These are phyloP conservation scores for Spisula subtruncata DNA, from an alignment of 2,888 invertebrate genomes.

Conservation along the genomic window DNA sequence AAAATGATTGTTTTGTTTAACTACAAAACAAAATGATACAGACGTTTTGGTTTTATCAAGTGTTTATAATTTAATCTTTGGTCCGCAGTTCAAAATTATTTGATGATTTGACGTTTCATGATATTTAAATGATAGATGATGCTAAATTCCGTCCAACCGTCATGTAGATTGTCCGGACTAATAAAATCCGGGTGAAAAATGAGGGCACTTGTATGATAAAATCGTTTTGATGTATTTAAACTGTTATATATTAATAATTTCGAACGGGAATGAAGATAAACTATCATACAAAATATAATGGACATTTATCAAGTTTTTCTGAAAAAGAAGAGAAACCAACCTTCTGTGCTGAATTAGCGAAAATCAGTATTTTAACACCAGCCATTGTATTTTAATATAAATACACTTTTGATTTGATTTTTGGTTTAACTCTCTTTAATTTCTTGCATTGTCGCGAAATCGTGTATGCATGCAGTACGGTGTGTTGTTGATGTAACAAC, in stretches of 20 bases:
- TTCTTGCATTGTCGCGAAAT: too few species aligned
- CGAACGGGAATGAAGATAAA: constrained; percentile 4
- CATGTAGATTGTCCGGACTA: constrained; percentile 50
- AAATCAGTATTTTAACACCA: too few species aligned
- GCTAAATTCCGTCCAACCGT: constrained; percentile 35
- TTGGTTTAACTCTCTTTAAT: too few species aligned
- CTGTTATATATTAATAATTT: constrained; percentile 51
- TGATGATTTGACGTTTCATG: constrained; percentile 46
- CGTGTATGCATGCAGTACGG: too few species aligned
- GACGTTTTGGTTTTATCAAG: constrained; percentile 55
- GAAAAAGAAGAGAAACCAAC: background rate
- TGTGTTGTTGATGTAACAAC: too few species aligned
- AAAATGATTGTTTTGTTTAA: constrained; percentile 36
- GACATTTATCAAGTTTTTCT: constrained; percentile 21
- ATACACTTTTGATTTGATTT: too few species aligned
- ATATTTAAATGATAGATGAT: constrained; percentile 56
- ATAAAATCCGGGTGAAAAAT: constrained; percentile 59
- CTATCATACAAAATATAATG: constrained; percentile 26
- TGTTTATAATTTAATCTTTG: constrained; percentile 63
- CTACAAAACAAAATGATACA: constrained; percentile 7
- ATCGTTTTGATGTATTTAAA: constrained; percentile 49
- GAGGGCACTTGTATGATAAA: constrained; percentile 53
- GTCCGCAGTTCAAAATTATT: constrained; percentile 51
- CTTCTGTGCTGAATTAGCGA: background rate
- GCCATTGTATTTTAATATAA: too few species aligned